These are phyloP conservation scores for Morphnarchus princeps DNA, from an alignment of 2,113 vertebrate genomes.

Conservation along the genomic window DNA sequence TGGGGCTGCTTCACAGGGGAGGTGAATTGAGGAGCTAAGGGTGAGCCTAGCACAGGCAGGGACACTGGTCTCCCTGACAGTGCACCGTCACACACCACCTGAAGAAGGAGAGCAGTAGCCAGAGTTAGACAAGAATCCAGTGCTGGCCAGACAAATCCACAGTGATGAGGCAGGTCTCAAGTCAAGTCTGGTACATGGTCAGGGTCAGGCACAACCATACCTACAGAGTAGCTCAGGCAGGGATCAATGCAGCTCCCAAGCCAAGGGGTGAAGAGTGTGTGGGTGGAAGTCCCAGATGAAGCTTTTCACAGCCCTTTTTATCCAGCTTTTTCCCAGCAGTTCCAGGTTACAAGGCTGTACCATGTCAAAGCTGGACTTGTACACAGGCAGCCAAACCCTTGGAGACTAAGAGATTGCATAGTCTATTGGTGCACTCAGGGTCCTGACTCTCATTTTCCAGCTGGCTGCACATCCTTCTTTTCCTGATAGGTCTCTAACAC, in stretches of 20 bases:
- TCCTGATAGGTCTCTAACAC: not conserved
- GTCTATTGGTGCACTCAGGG: too few species aligned
- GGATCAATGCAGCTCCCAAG: not conserved
- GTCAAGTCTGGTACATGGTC: not conserved
- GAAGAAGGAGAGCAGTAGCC: not conserved
- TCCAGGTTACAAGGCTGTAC: not conserved
- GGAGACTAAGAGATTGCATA: not conserved
- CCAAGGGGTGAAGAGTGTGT: fast-evolving
- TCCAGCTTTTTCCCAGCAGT: not conserved
- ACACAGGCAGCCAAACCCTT: not conserved
- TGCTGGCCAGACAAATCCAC: not conserved
- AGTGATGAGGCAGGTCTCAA: not conserved
- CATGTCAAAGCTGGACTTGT: not conserved
- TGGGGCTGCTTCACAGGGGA: not conserved
- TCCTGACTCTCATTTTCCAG: not conserved
- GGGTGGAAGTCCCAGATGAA: not conserved
- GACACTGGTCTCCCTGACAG: not conserved
- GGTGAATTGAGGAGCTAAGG: not conserved
- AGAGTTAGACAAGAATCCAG: not conserved
- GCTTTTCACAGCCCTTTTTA: not conserved
- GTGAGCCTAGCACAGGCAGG: not conserved
- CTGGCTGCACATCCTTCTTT: not conserved
- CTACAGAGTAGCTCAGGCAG: not conserved
- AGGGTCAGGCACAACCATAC: not conserved
- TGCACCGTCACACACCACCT: fast-evolving